phyloP scores from a whole-genome alignment of 1,140 invertebrate species.

The Sycophaga agraensis region DNA sequence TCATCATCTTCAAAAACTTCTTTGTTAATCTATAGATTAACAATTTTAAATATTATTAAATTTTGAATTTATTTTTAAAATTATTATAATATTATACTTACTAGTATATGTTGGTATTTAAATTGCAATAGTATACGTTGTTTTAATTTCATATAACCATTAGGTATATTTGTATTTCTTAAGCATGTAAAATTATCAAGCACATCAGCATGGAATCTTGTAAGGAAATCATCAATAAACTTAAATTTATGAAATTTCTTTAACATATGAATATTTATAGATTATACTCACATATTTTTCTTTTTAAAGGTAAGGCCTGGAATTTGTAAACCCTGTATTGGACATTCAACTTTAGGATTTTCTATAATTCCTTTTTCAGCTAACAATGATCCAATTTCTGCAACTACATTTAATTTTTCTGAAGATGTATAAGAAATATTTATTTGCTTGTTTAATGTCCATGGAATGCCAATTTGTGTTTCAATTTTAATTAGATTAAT shows the following conservation, averaged over 20 bases:
- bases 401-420: slow-evolving; percentile 20
- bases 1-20: slow-evolving; percentile 5
- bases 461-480: slow-evolving; percentile 17
- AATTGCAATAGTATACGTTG: slow-evolving; percentile 26
- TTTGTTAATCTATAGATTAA: slow-evolving; percentile 17
- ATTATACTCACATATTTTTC: slow-evolving; percentile 22
- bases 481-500: slow-evolving; percentile 29
- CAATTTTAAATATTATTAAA: neutral
- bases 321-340: slow-evolving; percentile 30
- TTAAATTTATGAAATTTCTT: neutral
- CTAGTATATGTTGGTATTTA: slow-evolving; percentile 30
- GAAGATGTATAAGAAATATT: slow-evolving; percentile 11
- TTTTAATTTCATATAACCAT: slow-evolving; percentile 34
- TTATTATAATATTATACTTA: slow-evolving; percentile 19
- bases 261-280: neutral
- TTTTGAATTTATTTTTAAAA: neutral
- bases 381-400: neutral
- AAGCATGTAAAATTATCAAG: slow-evolving; percentile 32
- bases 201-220: slow-evolving; percentile 31
- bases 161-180: slow-evolving; percentile 21
- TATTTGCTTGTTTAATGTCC: neutral
- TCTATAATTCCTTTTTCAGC: slow-evolving; percentile 10
- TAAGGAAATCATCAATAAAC: slow-evolving; percentile 3
- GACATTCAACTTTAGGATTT: slow-evolving; percentile 27
- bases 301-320: slow-evolving; percentile 27